Base-by-base conservation (phyloP, 1,140 invertebrate genomes). In the Drosophila biarmipes region DNA sequence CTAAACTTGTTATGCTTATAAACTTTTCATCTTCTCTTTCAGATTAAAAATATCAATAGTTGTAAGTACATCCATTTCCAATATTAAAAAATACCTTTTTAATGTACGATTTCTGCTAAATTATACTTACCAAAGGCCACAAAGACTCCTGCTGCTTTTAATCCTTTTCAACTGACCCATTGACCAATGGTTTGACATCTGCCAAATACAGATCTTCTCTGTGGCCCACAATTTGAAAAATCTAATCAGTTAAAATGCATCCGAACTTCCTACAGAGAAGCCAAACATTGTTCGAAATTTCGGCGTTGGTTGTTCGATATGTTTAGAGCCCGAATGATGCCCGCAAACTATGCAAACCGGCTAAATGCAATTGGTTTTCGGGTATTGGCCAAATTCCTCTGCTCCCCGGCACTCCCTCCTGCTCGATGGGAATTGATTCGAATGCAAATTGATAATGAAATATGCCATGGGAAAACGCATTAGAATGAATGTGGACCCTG, bases 381-480 rank as follows among this genome's bases (percentile, higher is more conserved):
- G 40, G 40, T 12, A 46, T 54, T 43, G 66, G 66, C 48, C 63
- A 56, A 34, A 54, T 56, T 46, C 31, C 63, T 27, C 49, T 35
- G 2, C 14, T 27, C 48, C 17, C 31, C 38, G 27, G n/a, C n/a
- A n/a, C n/a, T n/a, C 27, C 8, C 8, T 10, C 27, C 27, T 10
- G 8, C 29, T 8, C 29, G 2, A 24, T 14, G n/a, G 14, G 34
- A 68, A 69, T 56, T 48, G 67, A 69, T 38, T 69, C 29, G 51
- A 56, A 69, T 69, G 67, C 67, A 56, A 69, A 71, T 69, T 48
- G 64, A 71, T 71, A 71, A 71, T 56, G 64, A 71, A 69, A 71
- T 69, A 71, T 71, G 49, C 51, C 40, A 48, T 56, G 19, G 62
- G 62, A 37, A 56, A 69, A 71, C 37, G 63, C 64, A 68, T 53